A percentile compares a stretch with the other conserved stretches of the same genome.
These are phyloP conservation scores for Harlomillsia oculata DNA, from an alignment of 1,140 invertebrate species.

Conservation along the genomic window DNA sequence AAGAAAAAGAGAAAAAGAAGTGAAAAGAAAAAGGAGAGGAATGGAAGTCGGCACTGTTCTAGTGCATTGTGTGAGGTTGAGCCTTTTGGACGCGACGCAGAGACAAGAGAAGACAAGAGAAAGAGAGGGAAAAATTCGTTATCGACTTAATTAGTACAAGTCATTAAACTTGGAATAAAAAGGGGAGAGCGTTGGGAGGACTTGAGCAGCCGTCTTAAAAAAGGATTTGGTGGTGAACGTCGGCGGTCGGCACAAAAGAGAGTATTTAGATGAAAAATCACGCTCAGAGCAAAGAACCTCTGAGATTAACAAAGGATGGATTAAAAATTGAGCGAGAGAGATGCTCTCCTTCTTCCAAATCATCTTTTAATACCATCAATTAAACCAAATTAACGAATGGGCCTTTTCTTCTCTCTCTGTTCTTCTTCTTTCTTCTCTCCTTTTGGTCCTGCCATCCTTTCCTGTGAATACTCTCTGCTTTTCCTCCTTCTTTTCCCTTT, in stretches of 20 bases:
- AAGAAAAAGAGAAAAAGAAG: too few relatives aligned
- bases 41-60: background rate
- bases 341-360: constrained; percentile 29
- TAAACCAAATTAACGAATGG: constrained; percentile 36
- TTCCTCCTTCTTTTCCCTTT: constrained; percentile 2
- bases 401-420: constrained; percentile 7
- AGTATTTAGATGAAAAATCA: constrained; percentile 36
- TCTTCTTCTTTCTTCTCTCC: background rate
- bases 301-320: constrained; percentile 36
- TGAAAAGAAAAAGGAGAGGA: background rate
- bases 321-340: constrained; percentile 31
- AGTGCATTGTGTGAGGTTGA: constrained; percentile 3
- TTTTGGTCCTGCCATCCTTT: constrained; percentile 20
- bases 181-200: constrained; percentile 25
- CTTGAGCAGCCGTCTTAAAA: constrained; percentile 23
- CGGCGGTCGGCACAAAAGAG: constrained; percentile 22
- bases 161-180: constrained; percentile 33
- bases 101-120: constrained; percentile 4
- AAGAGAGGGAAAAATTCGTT: constrained; percentile 34
- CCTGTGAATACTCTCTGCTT: constrained; percentile 10
- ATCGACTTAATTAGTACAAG: constrained; percentile 35
- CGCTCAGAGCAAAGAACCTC: constrained; percentile 25
- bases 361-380: constrained; percentile 36
- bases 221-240: constrained; percentile 20
- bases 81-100: background rate